Evolutionary conservation across 2,797 vertebrate genomes (phyloP).

Genomic region (Syndactyla subalaris): DNA sequence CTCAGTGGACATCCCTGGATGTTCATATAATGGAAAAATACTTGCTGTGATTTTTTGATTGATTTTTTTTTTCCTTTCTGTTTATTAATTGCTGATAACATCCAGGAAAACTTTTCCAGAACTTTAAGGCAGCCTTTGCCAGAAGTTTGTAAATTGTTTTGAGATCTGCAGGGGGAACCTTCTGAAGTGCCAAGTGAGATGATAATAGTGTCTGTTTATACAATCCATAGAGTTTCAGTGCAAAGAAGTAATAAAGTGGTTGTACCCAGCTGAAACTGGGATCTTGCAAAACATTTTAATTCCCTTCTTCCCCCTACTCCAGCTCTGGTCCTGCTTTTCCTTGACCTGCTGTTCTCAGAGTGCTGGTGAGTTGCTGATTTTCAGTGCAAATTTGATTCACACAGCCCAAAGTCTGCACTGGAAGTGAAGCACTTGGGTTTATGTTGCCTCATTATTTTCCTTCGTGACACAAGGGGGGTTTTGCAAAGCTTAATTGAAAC

Average conservation of each 20-base stretch:
- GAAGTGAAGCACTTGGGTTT: neutral
- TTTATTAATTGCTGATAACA: neutral
- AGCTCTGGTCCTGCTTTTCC: neutral
- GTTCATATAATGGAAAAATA: neutral
- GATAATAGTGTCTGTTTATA: neutral
- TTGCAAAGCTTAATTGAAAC: slow-evolving; percentile 39
- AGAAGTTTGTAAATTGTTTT: neutral
- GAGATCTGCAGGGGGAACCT: neutral
- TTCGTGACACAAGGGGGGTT: neutral
- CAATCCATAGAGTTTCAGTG: neutral
- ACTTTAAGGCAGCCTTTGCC: neutral
- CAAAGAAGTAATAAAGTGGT: neutral
- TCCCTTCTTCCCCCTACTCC: neutral
- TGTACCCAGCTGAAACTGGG: neutral
- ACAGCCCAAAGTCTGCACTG: neutral
- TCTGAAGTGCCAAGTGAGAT: neutral
- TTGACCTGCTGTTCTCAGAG: neutral
- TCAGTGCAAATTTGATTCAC: neutral
- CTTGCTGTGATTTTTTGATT: neutral
- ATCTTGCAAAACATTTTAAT: neutral
- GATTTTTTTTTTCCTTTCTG: neutral
- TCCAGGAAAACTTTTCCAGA: neutral
- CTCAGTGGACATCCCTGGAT: neutral
- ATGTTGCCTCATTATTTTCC: slow-evolving; percentile 34
- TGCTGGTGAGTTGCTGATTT: neutral